Conservation (phyloP, 2,797 vertebrate species). For the Etheostoma perlongum region DNA sequence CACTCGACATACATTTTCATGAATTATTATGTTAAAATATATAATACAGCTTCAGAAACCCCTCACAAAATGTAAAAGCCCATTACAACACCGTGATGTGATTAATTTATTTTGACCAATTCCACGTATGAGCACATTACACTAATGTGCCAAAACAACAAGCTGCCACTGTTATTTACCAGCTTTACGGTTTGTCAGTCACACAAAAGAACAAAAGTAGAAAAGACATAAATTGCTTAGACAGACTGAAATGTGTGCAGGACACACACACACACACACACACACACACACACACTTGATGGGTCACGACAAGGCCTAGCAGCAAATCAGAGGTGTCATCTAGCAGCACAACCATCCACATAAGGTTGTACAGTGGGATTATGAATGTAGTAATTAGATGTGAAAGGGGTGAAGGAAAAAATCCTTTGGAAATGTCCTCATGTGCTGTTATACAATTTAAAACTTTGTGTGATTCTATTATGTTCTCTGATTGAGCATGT, state of each 20-base stretch:
- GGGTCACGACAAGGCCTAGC: conserved; percentile 33
- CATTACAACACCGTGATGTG: background rate
- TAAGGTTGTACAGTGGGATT: conserved; percentile 28
- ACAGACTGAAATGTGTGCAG: conserved; percentile 24
- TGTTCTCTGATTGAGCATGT: background rate
- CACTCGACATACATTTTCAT: conserved; percentile 17
- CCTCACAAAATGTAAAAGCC: background rate
- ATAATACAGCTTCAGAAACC: background rate
- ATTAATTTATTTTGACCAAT: conserved; percentile 27
- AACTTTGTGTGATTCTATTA: background rate
- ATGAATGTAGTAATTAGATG: conserved; percentile 55
- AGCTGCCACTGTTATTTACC: conserved; percentile 42
- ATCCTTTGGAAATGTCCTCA: background rate
- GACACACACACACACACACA: background rate
- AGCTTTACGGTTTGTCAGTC: conserved; percentile 30
- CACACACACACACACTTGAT: conserved; percentile 2
- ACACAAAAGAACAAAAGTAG: conserved; percentile 11
- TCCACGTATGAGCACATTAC: conserved; percentile 10
- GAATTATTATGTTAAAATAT: conserved; percentile 18
- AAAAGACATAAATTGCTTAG: conserved; percentile 17
- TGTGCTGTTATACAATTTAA: background rate
- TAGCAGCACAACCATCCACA: conserved; percentile 27
- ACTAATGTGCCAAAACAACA: conserved; percentile 32
- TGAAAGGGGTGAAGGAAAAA: conserved; percentile 45
- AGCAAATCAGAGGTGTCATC: conserved; percentile 59